Conservation (phyloP, 2,888 invertebrate species). For the Troides aeacus region DNA sequence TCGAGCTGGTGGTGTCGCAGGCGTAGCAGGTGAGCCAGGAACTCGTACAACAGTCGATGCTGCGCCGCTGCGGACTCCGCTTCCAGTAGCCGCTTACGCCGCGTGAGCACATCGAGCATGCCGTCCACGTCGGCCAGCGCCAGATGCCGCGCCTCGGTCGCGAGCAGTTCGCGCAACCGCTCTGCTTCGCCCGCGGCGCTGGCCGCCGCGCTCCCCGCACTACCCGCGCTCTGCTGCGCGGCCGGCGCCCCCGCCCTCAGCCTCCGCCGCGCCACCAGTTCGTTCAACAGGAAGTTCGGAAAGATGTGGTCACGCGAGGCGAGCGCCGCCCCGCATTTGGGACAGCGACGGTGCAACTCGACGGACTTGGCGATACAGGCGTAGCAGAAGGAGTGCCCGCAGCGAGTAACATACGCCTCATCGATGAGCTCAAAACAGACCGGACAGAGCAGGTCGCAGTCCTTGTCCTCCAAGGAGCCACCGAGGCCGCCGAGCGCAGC, state of each 20-base stretch:
- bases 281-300: constrained; percentile 92
- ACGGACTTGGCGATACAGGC: constrained; percentile 94
- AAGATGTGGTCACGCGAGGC: constrained; percentile 86
- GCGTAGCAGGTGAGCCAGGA: constrained; percentile 86
- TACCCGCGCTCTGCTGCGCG: constrained; percentile 14
- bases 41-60: constrained; percentile 90
- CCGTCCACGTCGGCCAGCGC: constrained; percentile 89
- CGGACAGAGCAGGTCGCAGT: constrained; percentile 83
- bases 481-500: constrained; percentile 81
- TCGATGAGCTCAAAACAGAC: constrained; percentile 94
- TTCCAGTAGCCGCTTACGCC: constrained; percentile 88
- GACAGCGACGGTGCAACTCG: constrained; percentile 88
- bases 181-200: constrained; percentile 51
- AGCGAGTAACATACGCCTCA: constrained; percentile 94
- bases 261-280: constrained; percentile 85
- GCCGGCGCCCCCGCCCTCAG: constrained; percentile 44
- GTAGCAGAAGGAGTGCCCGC: constrained; percentile 95
- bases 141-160: constrained; percentile 85
- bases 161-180: constrained; percentile 82
- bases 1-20: constrained; percentile 84
- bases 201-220: constrained; percentile 3
- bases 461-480: constrained; percentile 82
- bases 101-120: constrained; percentile 88
- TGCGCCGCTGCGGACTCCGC: constrained; percentile 90
- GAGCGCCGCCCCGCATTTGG: constrained; percentile 88